Conservation (phyloP, 1,140 invertebrate genomes). For the Stratiolaelaps scimitus region DNA sequence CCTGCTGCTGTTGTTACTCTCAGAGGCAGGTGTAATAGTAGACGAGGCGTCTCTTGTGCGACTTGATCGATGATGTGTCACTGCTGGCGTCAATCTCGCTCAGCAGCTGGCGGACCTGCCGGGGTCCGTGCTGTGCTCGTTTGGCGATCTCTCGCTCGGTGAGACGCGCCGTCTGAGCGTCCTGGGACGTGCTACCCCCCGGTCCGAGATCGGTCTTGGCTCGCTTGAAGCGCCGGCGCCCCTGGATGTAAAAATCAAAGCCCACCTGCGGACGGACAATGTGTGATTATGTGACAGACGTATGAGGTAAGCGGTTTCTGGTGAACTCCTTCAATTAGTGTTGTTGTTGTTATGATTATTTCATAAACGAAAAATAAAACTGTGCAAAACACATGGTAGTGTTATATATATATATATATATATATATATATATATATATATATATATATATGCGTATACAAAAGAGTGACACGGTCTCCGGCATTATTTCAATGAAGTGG, state of each 20-base stretch:
- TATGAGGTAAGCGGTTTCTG: no score
- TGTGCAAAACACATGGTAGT: no score
- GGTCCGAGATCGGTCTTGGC: slow-evolving; percentile 21
- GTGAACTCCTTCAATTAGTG: no score
- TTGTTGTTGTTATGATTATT: no score
- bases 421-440: no score
- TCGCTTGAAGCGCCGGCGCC: background rate
- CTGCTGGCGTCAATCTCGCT: slow-evolving; percentile 25
- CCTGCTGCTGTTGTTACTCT: background rate
- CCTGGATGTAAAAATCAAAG: slow-evolving; percentile 3
- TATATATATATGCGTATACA: no score
- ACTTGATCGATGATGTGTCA: slow-evolving; percentile 13
- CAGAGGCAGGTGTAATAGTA: slow-evolving; percentile 20
- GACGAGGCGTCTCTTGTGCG: slow-evolving; percentile 18
- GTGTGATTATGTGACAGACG: background rate
- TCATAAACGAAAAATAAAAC: no score
- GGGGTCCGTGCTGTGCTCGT: slow-evolving; percentile 9
- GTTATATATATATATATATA: no score
- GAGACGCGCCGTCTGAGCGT: background rate
- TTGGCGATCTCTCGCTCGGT: slow-evolving; percentile 20
- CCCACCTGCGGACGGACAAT: background rate
- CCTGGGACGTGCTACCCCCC: background rate
- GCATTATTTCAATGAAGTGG: no score
- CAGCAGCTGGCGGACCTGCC: background rate
- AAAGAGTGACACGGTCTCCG: no score